Evolutionary conservation across 2,888 invertebrate genomes (phyloP), one percentile per base, ranked within the genome.

Genomic region (Arrhopalites spinosus): DNA sequence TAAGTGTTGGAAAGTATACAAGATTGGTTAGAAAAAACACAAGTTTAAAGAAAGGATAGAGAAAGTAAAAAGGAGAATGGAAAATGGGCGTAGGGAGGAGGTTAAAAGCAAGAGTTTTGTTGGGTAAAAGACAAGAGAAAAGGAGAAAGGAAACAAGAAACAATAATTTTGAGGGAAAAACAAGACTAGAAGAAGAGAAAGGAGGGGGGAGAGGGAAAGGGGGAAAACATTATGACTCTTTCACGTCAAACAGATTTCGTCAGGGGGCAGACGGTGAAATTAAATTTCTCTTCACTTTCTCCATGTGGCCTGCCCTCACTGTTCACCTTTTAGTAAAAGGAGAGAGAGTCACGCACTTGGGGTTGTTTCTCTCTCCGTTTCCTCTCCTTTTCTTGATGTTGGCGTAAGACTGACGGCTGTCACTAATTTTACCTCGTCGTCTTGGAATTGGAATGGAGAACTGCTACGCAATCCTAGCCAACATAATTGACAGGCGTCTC

Each of bases 261-360:
- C 43, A 66, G 66, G 66, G 25, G 36, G 29, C 27, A 69, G 69
- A 50, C 50, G 47, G 29, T 45, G 47, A 72, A 72, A 72, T 72
- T 72, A 72, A 72, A 72, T 72, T 72, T 72, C 72, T 78, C 75
- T 74, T 72, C 69, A 30, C 71, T 76, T 68, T 69, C 72, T 61
- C 78, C 73, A 53, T 75, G 74, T 53, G 72, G 20, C 59, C 63
- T 63, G 72, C 73, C 47, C 50, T 67, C 61, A 69, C 25, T 63
- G 20, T 25, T n/a, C 71, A 13, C 43, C 43, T 50, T 73, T 36
- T 36, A 36, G n/a, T n/a, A n/a, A n/a, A 36, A 3, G 36, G 36
- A 7, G 36, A 36, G 36, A 36, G 3, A 36, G 36, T 36, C 36
- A 36, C 23, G n/a, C 53, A 53, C 53, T 53, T 53, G 11, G 20